These are phyloP conservation scores for Atrina japonica DNA, from an alignment of 2,888 invertebrate genomes.

Conservation along the genomic window DNA sequence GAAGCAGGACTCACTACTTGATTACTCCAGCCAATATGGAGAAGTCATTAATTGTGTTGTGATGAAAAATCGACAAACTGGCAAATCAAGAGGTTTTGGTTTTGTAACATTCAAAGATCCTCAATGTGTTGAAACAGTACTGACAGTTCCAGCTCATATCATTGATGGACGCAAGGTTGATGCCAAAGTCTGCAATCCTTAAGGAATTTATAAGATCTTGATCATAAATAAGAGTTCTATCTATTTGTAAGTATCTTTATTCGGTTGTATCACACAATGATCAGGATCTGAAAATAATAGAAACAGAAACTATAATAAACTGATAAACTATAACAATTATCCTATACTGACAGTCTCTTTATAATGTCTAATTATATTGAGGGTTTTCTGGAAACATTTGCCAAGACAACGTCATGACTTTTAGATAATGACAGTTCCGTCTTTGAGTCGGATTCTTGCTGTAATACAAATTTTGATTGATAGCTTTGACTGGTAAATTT, in stretches of 20 bases:
- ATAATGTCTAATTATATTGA: slow-evolving; percentile 12
- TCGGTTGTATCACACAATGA: no score
- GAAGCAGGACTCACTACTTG: slow-evolving; percentile 87
- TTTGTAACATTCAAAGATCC: slow-evolving; percentile 98
- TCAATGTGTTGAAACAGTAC: slow-evolving; percentile 91
- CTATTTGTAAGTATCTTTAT: no score
- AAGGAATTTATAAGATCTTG: no score
- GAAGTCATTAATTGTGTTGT: slow-evolving; percentile 99
- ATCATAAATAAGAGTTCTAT: no score
- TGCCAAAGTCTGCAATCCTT: no score
- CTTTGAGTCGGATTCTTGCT: slow-evolving; percentile 51
- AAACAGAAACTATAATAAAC: no score
- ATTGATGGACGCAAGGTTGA: slow-evolving; percentile 88
- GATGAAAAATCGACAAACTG: slow-evolving; percentile 98
- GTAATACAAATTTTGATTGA: slow-evolving; percentile 48
- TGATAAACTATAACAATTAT: no score
- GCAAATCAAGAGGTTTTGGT: slow-evolving; percentile 96
- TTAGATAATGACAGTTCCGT: slow-evolving; percentile 51
- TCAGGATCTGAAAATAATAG: no score
- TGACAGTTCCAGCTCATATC: slow-evolving; percentile 95
- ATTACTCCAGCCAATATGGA: slow-evolving; percentile 96
- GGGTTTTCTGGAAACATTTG: slow-evolving; percentile 21
- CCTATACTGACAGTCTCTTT: no score
- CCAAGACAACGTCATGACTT: slow-evolving; percentile 41
- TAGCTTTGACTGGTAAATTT: slow-evolving; percentile 42